Percentiles rank a stretch among this genome's conserved stretches.
Evolutionary conservation across 2,888 invertebrate species (phyloP).

Genomic region (Hirudinaria manillensis): DNA sequence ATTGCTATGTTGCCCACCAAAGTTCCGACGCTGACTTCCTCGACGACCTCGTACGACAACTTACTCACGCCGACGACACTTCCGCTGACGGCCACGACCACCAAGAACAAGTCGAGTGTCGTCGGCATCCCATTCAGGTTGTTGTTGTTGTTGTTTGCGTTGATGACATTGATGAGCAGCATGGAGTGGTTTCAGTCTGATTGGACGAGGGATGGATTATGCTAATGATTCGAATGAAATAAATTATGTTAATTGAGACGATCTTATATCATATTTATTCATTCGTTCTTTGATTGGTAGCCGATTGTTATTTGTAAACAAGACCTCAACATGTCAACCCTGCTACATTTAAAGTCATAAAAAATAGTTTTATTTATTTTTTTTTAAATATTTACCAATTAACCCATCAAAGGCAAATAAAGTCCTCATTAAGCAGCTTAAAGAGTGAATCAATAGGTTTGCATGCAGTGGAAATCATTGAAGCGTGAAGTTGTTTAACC

Average conservation of each 20-base stretch:
- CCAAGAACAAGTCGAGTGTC: background rate
- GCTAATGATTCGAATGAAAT: background rate
- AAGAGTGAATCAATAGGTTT: too few species aligned
- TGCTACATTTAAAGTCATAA: too few species aligned
- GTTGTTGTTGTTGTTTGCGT: background rate
- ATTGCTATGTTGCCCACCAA: background rate
- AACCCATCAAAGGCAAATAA: too few species aligned
- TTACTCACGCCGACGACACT: background rate
- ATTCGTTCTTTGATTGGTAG: too few species aligned
- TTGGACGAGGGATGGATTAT: background rate
- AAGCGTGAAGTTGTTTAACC: too few species aligned
- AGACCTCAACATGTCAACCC: too few species aligned
- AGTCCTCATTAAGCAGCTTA: background rate
- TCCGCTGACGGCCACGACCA: too few species aligned
- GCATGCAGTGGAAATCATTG: too few species aligned
- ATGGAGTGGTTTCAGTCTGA: background rate
- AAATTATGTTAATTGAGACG: background rate
- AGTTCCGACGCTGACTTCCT: constrained; percentile 11
- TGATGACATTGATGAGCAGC: constrained; percentile 3
- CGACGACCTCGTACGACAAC: constrained; percentile 11
- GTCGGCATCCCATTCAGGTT: background rate
- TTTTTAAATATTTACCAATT: too few species aligned
- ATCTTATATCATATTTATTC: too few species aligned
- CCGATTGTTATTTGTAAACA: too few species aligned
- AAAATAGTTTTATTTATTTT: too few species aligned